Conservation (phyloP, 1,140 invertebrate species). For the Nomia melanderi region DNA sequence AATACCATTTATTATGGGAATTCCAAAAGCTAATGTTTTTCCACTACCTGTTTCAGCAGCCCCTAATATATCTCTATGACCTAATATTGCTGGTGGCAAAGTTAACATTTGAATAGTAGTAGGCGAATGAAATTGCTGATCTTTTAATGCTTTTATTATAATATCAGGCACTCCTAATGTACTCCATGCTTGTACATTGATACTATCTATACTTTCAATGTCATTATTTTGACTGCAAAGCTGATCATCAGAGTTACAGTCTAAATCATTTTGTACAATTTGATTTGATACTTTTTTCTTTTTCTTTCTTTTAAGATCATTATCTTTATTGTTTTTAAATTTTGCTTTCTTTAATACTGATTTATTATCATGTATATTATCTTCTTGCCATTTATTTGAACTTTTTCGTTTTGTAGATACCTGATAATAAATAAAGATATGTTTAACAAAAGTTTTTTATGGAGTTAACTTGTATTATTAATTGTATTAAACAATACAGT, state of each 20-base stretch:
- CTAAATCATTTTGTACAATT: background rate
- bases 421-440: constrained; percentile 36
- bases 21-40: constrained; percentile 98
- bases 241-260: constrained; percentile 25
- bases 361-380: background rate
- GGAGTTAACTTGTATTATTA: background rate
- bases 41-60: constrained; percentile 99
- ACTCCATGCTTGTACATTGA: constrained; percentile 87
- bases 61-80: constrained; percentile 93
- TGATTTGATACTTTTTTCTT: constrained; percentile 43
- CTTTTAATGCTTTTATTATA: constrained; percentile 88
- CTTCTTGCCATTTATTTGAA: constrained; percentile 3
- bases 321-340: background rate
- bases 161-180: constrained; percentile 85
- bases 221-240: constrained; percentile 62
- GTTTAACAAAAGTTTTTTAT: background rate
- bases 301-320: constrained; percentile 31
- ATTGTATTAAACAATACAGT: background rate
- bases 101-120: constrained; percentile 91
- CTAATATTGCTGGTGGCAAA: constrained; percentile 92
- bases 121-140: constrained; percentile 89
- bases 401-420: constrained; percentile 29
- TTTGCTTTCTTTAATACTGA: constrained; percentile 34
- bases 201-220: constrained; percentile 35
- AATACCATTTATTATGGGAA: constrained; percentile 94